phyloP scores from a whole-genome alignment of 2,113 vertebrate genomes.

The Siniperca knerii region DNA sequence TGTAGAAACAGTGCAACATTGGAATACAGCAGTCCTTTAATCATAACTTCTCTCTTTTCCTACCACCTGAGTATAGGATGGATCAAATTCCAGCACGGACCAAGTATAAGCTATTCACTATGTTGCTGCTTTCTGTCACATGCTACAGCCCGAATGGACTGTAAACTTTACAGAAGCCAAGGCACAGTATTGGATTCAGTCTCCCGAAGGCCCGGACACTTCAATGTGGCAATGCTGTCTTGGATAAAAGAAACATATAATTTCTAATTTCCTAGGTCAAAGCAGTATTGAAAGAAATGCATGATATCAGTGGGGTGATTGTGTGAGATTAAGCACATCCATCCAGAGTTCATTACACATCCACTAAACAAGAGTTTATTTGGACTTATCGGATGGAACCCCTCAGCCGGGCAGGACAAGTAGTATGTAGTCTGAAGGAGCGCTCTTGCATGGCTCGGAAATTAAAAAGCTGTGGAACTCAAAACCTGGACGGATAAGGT shows the following conservation, averaged over 20 bases:
- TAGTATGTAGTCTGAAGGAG: constrained; percentile 29
- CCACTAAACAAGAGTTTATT: constrained; percentile 39
- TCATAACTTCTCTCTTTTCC: constrained; percentile 13
- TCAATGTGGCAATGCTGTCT: constrained; percentile 7
- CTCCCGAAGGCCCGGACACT: constrained; percentile 46
- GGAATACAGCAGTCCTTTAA: constrained; percentile 11
- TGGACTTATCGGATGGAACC: constrained; percentile 32
- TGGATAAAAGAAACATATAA: background rate
- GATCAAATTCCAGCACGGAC: constrained; percentile 36
- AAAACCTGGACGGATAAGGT: constrained; percentile 29
- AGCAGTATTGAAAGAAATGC: constrained; percentile 28
- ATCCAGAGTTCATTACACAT: constrained; percentile 35
- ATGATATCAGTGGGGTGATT: background rate
- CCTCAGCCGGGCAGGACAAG: constrained; percentile 38
- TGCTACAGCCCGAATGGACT: constrained; percentile 29
- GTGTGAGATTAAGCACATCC: constrained; percentile 42
- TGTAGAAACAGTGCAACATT: constrained; percentile 44
- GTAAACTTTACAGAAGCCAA: constrained; percentile 76
- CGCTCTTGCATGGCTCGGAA: constrained; percentile 38
- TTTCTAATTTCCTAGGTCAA: constrained; percentile 18
- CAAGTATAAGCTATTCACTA: constrained; percentile 26
- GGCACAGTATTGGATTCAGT: constrained; percentile 80
- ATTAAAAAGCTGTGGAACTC: constrained; percentile 8
- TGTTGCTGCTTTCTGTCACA: constrained; percentile 26
- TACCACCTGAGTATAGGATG: constrained; percentile 67